Evolutionary conservation across 1,140 invertebrate genomes (phyloP).

Genomic region (Tetragnatha versicolor): DNA sequence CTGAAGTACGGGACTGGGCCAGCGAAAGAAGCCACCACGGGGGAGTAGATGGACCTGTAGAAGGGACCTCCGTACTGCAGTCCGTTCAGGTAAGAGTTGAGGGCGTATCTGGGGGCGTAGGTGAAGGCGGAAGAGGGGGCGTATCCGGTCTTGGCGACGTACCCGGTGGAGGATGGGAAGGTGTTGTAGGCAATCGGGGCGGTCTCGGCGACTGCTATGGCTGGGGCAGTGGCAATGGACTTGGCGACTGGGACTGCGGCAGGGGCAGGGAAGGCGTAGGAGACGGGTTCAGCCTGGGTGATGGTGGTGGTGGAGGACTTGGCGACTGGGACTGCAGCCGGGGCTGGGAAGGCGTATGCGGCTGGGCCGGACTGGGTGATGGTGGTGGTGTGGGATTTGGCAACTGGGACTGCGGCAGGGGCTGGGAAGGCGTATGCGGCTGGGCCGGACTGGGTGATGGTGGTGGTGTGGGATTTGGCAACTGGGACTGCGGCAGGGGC

Average conservation of each 20-base stretch:
- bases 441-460: slow-evolving; percentile 10
- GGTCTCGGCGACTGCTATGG: slow-evolving; percentile 3
- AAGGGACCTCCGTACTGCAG: not conserved
- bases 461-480: not conserved
- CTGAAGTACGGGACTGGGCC: slow-evolving; percentile 43
- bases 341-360: slow-evolving; percentile 59
- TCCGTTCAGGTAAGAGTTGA: not conserved
- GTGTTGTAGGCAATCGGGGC: slow-evolving; percentile 35
- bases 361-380: not conserved
- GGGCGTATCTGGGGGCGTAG: slow-evolving; percentile 27
- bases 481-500: slow-evolving; percentile 25
- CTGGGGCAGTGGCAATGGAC: not conserved
- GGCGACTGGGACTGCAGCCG: slow-evolving; percentile 53
- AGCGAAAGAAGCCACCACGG: slow-evolving; percentile 37
- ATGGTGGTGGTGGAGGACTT: slow-evolving; percentile 5
- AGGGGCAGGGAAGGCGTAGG: not conserved
- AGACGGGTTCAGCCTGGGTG: slow-evolving; percentile 14
- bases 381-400: slow-evolving; percentile 1
- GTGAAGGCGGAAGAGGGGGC: not conserved
- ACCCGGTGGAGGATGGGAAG: slow-evolving; percentile 31
- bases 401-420: slow-evolving; percentile 38
- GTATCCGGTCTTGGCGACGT: slow-evolving; percentile 27
- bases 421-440: slow-evolving; percentile 35
- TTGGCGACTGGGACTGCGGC: slow-evolving; percentile 14
- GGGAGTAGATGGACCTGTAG: slow-evolving; percentile 34